Evolutionary conservation across 2,888 invertebrate species (phyloP).

Genomic region (Chymomyza procnemis): DNA sequence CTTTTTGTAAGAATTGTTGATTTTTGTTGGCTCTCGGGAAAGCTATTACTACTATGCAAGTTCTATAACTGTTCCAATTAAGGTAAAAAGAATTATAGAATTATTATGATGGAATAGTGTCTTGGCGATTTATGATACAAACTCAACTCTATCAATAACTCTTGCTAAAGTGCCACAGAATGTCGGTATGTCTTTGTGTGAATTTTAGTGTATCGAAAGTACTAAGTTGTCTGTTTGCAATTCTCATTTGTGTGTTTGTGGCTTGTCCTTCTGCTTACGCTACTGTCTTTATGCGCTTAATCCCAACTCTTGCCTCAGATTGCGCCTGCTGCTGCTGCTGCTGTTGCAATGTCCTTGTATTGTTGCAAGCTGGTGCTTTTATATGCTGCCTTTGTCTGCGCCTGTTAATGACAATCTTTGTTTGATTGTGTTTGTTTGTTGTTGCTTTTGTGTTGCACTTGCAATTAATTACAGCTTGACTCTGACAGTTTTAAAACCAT

Average conservation of each 20-base stretch:
- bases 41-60: too few relatives aligned
- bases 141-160: background rate
- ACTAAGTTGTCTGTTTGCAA: conserved; percentile 24
- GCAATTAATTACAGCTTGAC: conserved; percentile 50
- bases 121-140: too few relatives aligned
- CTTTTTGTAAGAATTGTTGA: too few relatives aligned
- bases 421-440: conserved; percentile 13
- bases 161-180: too few relatives aligned
- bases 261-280: background rate
- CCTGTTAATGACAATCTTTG: background rate
- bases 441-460: conserved; percentile 25
- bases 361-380: background rate
- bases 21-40: too few relatives aligned
- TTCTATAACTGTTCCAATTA: too few relatives aligned
- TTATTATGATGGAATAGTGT: too few relatives aligned
- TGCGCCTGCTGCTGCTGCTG: background rate
- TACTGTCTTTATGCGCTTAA: background rate
- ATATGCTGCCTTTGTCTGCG: background rate
- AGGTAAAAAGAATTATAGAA: too few relatives aligned
- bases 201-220: background rate
- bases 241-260: background rate
- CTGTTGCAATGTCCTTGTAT: background rate
- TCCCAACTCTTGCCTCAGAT: too few relatives aligned
- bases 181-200: too few relatives aligned
- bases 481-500: conserved; percentile 43